Conservation (phyloP, 1,140 invertebrate species). For the Tetranychus urticae region DNA sequence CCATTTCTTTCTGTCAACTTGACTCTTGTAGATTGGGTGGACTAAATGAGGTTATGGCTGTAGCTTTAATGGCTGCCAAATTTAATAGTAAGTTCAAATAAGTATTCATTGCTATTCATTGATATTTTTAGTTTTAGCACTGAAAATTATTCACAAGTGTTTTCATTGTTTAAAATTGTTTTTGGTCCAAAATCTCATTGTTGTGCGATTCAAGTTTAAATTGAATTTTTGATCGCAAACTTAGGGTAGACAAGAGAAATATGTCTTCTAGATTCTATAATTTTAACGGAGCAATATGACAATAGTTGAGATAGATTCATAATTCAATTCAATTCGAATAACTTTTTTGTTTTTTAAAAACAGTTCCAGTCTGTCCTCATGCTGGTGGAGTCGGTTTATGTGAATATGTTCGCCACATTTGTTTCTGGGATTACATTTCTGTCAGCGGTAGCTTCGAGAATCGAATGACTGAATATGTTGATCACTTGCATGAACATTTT, state of each 20-base stretch:
- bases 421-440: conserved; percentile 60
- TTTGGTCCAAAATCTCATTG: not conserved
- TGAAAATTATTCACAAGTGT: too few relatives aligned
- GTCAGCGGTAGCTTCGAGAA: conserved; percentile 40
- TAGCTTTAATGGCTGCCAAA: conserved; percentile 61
- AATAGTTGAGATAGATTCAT: too few relatives aligned
- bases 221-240: too few relatives aligned
- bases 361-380: conserved; percentile 76
- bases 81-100: conserved; percentile 18
- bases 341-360: conserved; percentile 11
- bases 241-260: too few relatives aligned
- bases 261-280: too few relatives aligned
- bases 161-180: not conserved
- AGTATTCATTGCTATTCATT: conserved; percentile 16
- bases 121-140: not conserved
- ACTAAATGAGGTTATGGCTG: conserved; percentile 60
- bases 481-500: conserved; percentile 72
- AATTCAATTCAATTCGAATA: too few relatives aligned
- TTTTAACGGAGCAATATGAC: too few relatives aligned
- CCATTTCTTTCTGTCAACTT: conserved; percentile 66
- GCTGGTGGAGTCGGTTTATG: conserved; percentile 74
- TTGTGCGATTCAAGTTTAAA: too few relatives aligned
- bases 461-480: conserved; percentile 57
- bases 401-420: conserved; percentile 75
- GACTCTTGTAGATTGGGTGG: conserved; percentile 65